Evolutionary conservation across 1,140 invertebrate genomes (phyloP).

Genomic region (Microplitis demolitor): DNA sequence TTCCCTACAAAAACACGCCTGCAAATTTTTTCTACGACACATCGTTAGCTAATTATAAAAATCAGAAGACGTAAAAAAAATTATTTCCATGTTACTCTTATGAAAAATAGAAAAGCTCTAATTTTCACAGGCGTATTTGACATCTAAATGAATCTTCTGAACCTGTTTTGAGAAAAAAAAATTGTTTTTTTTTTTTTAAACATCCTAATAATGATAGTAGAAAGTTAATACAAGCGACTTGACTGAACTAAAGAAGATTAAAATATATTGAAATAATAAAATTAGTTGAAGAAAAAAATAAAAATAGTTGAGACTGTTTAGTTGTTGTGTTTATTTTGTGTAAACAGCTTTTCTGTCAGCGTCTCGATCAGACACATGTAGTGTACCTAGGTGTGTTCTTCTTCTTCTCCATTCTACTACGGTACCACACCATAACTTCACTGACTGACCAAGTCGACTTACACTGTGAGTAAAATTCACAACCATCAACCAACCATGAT

Average conservation of each 20-base stretch:
- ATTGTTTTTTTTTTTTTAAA: too few relatives aligned
- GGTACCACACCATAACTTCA: conserved; percentile 46
- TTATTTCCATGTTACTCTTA: too few relatives aligned
- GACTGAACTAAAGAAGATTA: neutral
- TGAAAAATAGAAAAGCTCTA: too few relatives aligned
- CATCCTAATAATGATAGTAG: too few relatives aligned
- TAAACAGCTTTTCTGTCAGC: conserved; percentile 58
- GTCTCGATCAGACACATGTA: conserved; percentile 57
- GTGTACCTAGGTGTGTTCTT: conserved; percentile 58
- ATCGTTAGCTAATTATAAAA: too few relatives aligned
- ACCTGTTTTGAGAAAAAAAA: too few relatives aligned
- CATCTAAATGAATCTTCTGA: too few relatives aligned
- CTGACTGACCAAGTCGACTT: conserved; percentile 56
- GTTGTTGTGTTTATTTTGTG: conserved; percentile 61
- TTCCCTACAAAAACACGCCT: too few relatives aligned
- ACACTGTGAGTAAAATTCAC: conserved; percentile 57
- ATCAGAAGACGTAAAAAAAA: too few relatives aligned
- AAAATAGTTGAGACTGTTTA: conserved; percentile 54
- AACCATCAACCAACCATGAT: conserved; percentile 26
- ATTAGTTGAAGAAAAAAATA: conserved; percentile 40
- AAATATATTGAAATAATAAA: neutral
- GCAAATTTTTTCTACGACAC: too few relatives aligned
- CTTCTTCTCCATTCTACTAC: conserved; percentile 44
- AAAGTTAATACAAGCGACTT: neutral
- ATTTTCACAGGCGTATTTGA: too few relatives aligned